These are phyloP conservation scores for Diadema setosum DNA, from an alignment of 35 echinoderm and acorn worm species.

Conservation along the genomic window DNA sequence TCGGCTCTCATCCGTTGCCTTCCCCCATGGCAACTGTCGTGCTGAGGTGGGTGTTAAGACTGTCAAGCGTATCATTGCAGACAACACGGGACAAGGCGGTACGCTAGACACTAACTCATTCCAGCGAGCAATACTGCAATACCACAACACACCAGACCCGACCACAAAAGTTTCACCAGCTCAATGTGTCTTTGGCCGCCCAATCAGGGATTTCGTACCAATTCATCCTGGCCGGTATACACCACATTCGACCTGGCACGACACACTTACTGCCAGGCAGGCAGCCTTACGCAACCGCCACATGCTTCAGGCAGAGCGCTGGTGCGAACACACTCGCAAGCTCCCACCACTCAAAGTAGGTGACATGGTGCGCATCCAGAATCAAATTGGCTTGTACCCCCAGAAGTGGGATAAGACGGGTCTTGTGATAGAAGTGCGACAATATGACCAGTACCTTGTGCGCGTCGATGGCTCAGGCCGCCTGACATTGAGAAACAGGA, in stretches of 20 bases:
- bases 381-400: slow-evolving; percentile 3
- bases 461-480: slow-evolving; percentile 22
- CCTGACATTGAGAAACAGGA: neutral
- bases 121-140: slow-evolving; percentile 24
- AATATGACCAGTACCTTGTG: neutral
- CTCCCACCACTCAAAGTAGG: slow-evolving; percentile 12
- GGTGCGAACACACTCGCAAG: slow-evolving; percentile 12
- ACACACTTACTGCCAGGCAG: neutral
- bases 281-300: slow-evolving; percentile 20
- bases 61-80: slow-evolving; percentile 3
- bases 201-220: slow-evolving; percentile 27
- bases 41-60: slow-evolving; percentile 33
- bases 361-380: slow-evolving; percentile 1
- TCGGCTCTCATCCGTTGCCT: slow-evolving; percentile 22
- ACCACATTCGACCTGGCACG: neutral
- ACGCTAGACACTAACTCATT: slow-evolving; percentile 13
- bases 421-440: neutral
- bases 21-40: no score
- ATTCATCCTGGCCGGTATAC: slow-evolving; percentile 2
- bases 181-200: slow-evolving; percentile 22
- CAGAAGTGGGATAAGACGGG: slow-evolving; percentile 30
- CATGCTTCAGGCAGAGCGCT: neutral
- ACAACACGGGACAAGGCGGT: slow-evolving; percentile 15
- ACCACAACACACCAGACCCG: slow-evolving; percentile 33
- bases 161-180: slow-evolving; percentile 14